Evolutionary conservation across 2,888 invertebrate genomes (phyloP).

Genomic region (Meliscaeva auricollis): DNA sequence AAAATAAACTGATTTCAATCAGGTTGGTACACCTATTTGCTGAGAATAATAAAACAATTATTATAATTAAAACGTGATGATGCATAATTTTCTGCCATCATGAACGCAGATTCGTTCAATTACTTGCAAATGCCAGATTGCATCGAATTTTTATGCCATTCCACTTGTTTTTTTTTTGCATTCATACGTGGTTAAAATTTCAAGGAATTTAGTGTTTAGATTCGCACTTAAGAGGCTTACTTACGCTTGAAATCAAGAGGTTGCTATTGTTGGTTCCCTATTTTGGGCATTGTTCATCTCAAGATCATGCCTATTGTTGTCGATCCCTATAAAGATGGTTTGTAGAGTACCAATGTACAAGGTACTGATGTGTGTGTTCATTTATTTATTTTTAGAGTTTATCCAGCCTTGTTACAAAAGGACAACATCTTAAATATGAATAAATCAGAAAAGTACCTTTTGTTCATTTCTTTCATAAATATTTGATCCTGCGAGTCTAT

Average conservation of each 20-base stretch:
- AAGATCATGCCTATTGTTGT: conserved; percentile 53
- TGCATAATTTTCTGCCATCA: conserved; percentile 40
- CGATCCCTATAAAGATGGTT: background rate
- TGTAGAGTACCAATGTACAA: background rate
- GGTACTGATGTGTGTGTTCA: conserved; percentile 29
- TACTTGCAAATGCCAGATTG: conserved; percentile 17
- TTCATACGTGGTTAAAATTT: background rate
- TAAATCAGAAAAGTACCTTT: conserved; percentile 2
- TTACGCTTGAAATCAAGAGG: conserved; percentile 57
- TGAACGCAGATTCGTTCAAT: conserved; percentile 30
- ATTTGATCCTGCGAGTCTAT: background rate
- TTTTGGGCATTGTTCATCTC: conserved; percentile 45
- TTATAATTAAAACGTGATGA: conserved; percentile 43
- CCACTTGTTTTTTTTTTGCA: background rate
- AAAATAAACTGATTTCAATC: conserved; percentile 32
- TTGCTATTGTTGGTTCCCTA: conserved; percentile 23
- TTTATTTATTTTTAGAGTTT: conserved; percentile 58
- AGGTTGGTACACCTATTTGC: conserved; percentile 4
- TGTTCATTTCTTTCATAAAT: conserved; percentile 3
- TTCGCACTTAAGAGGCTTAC: conserved; percentile 45
- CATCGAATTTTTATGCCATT: conserved; percentile 14
- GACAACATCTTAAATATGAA: conserved; percentile 11
- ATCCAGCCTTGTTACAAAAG: conserved; percentile 46
- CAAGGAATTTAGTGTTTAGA: background rate
- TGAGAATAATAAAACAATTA: conserved; percentile 40